phyloP scores from a whole-genome alignment of 1,140 invertebrate genomes.

The Venturia canescens region DNA sequence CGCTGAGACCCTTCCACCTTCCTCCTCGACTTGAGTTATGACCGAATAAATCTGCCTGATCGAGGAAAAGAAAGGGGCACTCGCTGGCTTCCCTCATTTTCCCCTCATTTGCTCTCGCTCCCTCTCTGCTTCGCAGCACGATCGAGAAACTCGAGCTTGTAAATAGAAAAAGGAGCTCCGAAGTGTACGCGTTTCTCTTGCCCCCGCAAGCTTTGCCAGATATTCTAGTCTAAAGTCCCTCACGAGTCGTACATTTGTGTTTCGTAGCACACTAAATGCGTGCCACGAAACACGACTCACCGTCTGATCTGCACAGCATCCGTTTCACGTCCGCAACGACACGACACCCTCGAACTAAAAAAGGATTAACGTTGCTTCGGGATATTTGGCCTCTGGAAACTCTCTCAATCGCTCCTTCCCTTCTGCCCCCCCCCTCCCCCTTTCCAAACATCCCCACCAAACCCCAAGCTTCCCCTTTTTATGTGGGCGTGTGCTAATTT shows the following conservation, averaged over 20 bases:
- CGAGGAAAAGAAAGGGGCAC: slow-evolving; percentile 1
- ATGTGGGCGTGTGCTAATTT: too few species aligned
- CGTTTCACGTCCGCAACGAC: background rate
- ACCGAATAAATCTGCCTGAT: slow-evolving; percentile 46
- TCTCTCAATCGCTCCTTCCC: too few species aligned
- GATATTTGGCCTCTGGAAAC: too few species aligned
- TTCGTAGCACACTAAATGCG: too few species aligned
- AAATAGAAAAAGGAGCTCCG: slow-evolving; percentile 58
- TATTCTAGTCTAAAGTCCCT: background rate
- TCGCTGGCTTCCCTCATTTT: background rate
- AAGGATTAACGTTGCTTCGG: background rate
- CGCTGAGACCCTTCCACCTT: slow-evolving; percentile 7
- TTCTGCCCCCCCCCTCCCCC: too few species aligned
- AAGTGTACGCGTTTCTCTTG: slow-evolving; percentile 52
- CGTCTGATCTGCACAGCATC: background rate
- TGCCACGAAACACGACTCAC: too few species aligned
- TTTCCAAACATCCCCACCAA: too few species aligned
- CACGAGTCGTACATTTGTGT: too few species aligned
- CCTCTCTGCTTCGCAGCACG: background rate
- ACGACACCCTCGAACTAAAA: background rate
- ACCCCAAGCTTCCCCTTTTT: too few species aligned
- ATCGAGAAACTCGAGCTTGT: slow-evolving; percentile 41
- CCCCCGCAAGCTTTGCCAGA: background rate
- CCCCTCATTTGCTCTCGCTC: background rate
- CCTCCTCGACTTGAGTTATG: slow-evolving; percentile 32